phyloP scores from a whole-genome alignment of 2,113 vertebrate genomes.

The Semnornis frantzii region DNA sequence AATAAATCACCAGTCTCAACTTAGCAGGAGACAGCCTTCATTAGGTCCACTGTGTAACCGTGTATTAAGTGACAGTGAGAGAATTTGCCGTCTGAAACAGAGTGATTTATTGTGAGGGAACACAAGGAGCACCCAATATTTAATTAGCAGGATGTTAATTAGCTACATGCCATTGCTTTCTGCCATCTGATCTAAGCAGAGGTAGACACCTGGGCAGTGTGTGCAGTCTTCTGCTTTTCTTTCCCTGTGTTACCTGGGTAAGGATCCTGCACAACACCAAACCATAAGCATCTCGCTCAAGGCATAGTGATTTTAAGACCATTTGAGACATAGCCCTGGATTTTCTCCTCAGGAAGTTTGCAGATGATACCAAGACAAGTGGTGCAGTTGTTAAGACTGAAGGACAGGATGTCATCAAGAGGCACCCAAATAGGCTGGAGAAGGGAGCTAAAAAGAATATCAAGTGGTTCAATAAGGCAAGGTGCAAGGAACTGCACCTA shows the following conservation, averaged over 20 bases:
- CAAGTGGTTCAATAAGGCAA: no score
- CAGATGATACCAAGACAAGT: no score
- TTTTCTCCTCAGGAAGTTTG: not conserved
- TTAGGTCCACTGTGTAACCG: not conserved
- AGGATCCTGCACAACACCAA: not conserved
- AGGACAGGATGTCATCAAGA: no score
- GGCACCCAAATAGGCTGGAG: no score
- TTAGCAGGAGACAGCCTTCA: not conserved
- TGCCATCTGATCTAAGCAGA: not conserved
- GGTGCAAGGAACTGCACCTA: no score
- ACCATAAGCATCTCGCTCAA: not conserved
- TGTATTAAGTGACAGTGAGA: not conserved
- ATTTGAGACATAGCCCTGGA: not conserved
- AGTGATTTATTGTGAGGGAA: not conserved
- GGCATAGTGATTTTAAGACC: not conserved
- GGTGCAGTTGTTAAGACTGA: no score
- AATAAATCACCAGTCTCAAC: not conserved
- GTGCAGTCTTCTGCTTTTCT: not conserved
- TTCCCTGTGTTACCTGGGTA: not conserved
- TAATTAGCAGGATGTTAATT: not conserved
- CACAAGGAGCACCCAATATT: not conserved
- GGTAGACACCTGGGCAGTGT: not conserved
- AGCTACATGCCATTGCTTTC: not conserved
- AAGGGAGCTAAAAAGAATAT: no score
- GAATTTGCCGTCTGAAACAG: slow-evolving; percentile 1